A percentile compares a stretch with the other conserved stretches of the same genome.
Evolutionary conservation across 1,140 invertebrate species (phyloP).

Genomic region (Sesamia nonagrioides): DNA sequence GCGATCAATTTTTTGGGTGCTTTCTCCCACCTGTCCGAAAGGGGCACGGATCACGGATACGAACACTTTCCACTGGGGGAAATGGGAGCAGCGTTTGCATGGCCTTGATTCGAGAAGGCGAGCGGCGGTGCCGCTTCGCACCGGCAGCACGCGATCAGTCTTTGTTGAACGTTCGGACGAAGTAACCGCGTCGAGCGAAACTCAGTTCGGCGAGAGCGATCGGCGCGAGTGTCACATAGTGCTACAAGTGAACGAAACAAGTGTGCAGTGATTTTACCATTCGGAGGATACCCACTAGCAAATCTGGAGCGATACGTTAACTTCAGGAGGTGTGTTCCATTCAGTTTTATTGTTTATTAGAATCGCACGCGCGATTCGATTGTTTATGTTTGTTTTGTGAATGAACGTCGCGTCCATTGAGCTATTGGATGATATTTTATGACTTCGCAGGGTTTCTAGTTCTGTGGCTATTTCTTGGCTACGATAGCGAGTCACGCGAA

Average conservation of each 20-base stretch:
- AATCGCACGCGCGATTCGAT: slow-evolving; percentile 46
- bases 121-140: slow-evolving; percentile 59
- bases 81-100: slow-evolving; percentile 85
- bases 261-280: slow-evolving; percentile 60
- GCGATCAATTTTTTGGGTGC: slow-evolving; percentile 80
- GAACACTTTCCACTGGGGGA: slow-evolving; percentile 85
- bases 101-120: slow-evolving; percentile 77
- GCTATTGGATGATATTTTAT: slow-evolving; percentile 48
- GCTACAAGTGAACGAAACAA: slow-evolving; percentile 57
- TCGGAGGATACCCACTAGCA: slow-evolving; percentile 62
- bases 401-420: slow-evolving; percentile 54
- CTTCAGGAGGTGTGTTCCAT: slow-evolving; percentile 74
- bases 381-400: slow-evolving; percentile 57
- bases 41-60: slow-evolving; percentile 81
- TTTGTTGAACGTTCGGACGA: slow-evolving; percentile 59
- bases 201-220: slow-evolving; percentile 34
- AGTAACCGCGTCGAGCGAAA: slow-evolving; percentile 58
- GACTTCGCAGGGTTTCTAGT: slow-evolving; percentile 37
- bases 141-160: slow-evolving; percentile 66
- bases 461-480: slow-evolving; percentile 38
- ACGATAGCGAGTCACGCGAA: slow-evolving; percentile 43
- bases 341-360: slow-evolving; percentile 50
- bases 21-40: slow-evolving; percentile 85
- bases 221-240: slow-evolving; percentile 67
- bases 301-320: slow-evolving; percentile 79